These are phyloP conservation scores for Drosophila yakuba DNA, from an alignment of 1,140 invertebrate species.

Conservation along the genomic window DNA sequence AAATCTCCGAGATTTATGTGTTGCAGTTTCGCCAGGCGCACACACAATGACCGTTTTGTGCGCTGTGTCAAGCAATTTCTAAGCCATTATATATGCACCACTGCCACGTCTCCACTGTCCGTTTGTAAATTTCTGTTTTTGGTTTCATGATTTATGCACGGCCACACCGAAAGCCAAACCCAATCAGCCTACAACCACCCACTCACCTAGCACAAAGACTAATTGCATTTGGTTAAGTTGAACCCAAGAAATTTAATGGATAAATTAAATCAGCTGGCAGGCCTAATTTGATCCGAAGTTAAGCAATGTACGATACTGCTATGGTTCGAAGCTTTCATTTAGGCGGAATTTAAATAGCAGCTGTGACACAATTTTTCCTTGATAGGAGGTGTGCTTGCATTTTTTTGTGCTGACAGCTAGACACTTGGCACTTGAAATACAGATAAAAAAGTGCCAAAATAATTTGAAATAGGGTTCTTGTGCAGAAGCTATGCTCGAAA, in stretches of 20 bases:
- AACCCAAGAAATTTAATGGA: slow-evolving; percentile 36
- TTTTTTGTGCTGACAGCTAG: slow-evolving; percentile 1
- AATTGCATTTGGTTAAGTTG: slow-evolving; percentile 66
- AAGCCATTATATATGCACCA: slow-evolving; percentile 67
- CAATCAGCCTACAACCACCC: slow-evolving; percentile 6
- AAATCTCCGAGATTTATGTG: slow-evolving; percentile 77
- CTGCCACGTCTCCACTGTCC: slow-evolving; percentile 36
- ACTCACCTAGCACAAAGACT: slow-evolving; percentile 25
- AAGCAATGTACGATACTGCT: too few relatives aligned
- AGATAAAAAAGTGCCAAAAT: not conserved
- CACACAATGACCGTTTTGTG: slow-evolving; percentile 64
- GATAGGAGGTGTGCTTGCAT: not conserved
- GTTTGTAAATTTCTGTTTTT: slow-evolving; percentile 71
- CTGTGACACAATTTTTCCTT: not conserved
- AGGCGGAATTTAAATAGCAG: not conserved
- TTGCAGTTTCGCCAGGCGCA: slow-evolving; percentile 49
- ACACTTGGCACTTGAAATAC: not conserved
- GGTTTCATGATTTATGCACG: slow-evolving; percentile 72
- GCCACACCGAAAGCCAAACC: slow-evolving; percentile 53
- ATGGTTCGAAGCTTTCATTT: not conserved
- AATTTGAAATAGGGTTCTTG: not conserved
- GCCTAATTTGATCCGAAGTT: slow-evolving; percentile 22
- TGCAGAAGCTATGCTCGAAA: not conserved
- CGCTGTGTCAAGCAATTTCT: slow-evolving; percentile 68
- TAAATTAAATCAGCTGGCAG: slow-evolving; percentile 27